Evolutionary conservation across 2,888 invertebrate genomes (phyloP).

Genomic region (Odiellus spinosus): DNA sequence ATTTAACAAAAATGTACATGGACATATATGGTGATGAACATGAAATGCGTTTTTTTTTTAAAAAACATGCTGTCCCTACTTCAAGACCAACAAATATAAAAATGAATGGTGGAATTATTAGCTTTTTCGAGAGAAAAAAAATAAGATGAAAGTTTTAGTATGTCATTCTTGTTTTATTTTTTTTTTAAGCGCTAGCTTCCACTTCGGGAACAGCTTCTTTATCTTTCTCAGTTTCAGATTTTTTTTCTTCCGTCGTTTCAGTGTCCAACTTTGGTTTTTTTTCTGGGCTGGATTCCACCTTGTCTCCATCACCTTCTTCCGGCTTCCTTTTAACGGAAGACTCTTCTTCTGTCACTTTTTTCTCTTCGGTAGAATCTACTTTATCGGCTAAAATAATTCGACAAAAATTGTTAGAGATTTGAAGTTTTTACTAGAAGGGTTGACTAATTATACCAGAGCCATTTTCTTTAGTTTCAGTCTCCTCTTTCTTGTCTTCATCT

Average conservation of each 20-base stretch:
- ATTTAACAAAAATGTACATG: too few species aligned
- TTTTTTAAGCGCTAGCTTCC: constrained; percentile 1
- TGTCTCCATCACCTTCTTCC: neutral
- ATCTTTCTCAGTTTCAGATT: neutral
- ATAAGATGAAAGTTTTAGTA: neutral
- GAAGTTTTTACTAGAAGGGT: too few species aligned
- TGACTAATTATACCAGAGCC: too few species aligned
- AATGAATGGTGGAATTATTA: too few species aligned
- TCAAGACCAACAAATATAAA: too few species aligned
- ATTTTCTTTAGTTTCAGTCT: too few species aligned
- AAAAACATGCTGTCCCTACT: too few species aligned
- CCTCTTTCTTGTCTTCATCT: constrained; percentile 3
- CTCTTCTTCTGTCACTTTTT: neutral
- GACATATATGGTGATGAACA: too few species aligned
- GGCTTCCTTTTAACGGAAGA: neutral
- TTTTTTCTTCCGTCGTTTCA: neutral
- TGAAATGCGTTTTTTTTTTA: too few species aligned
- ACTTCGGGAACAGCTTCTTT: neutral
- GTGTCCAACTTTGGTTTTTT: neutral
- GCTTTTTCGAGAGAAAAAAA: too few species aligned
- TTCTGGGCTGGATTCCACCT: neutral
- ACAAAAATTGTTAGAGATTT: too few species aligned
- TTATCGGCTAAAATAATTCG: too few species aligned
- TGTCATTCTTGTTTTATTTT: neutral
- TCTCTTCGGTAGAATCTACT: neutral